phyloP scores from a whole-genome alignment of 1,140 invertebrate genomes.

The Cyclargus thomasi region DNA sequence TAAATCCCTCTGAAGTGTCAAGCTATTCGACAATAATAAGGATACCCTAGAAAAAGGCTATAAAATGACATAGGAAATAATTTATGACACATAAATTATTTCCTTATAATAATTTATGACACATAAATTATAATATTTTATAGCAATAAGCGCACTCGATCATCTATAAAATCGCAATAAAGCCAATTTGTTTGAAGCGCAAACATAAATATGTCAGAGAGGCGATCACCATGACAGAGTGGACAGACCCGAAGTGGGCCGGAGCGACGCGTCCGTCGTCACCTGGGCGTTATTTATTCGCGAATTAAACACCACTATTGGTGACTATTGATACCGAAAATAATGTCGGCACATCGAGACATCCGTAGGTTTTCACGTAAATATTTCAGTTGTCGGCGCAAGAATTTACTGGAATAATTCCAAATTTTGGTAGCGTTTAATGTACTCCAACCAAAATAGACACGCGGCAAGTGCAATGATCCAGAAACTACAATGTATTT shows the following conservation, averaged over 20 bases:
- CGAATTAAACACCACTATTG: neutral
- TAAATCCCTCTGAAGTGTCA: too few relatives aligned
- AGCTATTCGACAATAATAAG: too few relatives aligned
- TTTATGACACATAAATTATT: too few relatives aligned
- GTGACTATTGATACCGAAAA: neutral
- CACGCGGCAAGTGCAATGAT: slow-evolving; percentile 24
- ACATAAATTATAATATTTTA: too few relatives aligned
- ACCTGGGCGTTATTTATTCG: neutral
- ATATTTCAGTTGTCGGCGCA: slow-evolving; percentile 36
- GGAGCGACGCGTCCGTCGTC: neutral
- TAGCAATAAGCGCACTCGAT: too few relatives aligned
- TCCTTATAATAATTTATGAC: too few relatives aligned
- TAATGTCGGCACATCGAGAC: slow-evolving; percentile 1
- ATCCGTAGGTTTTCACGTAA: slow-evolving; percentile 16
- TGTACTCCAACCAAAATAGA: slow-evolving; percentile 25
- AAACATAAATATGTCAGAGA: neutral
- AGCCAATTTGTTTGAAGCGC: neutral
- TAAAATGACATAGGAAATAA: too few relatives aligned
- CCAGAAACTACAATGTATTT: slow-evolving; percentile 16
- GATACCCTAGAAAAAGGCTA: too few relatives aligned
- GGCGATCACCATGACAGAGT: neutral
- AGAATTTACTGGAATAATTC: slow-evolving; percentile 53
- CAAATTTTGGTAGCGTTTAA: slow-evolving; percentile 28
- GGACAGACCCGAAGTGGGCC: neutral
- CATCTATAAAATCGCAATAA: neutral